Conservation (phyloP, 1,140 invertebrate genomes). For the Lanistes nyassanus region DNA sequence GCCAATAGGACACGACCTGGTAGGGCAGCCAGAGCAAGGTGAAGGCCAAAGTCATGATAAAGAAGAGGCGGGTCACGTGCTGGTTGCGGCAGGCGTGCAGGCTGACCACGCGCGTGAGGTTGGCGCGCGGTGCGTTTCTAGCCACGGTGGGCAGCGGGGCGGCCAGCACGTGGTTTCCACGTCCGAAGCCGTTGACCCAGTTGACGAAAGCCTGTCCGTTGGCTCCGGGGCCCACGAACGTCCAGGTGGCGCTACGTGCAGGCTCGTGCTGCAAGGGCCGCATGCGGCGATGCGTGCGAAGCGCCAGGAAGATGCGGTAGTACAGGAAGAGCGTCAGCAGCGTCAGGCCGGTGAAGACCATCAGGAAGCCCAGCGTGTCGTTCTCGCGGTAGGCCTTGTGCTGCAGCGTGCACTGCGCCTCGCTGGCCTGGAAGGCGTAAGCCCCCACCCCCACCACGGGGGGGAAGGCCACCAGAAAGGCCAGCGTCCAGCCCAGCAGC, state of each 20-base stretch:
- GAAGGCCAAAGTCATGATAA: slow-evolving; percentile 45
- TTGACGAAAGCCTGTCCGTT: slow-evolving; percentile 55
- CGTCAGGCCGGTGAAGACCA: slow-evolving; percentile 50
- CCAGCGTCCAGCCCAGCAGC: slow-evolving; percentile 49
- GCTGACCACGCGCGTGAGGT: slow-evolving; percentile 49
- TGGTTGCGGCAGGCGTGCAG: slow-evolving; percentile 49
- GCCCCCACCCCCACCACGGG: slow-evolving; percentile 57
- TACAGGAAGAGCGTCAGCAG: slow-evolving; percentile 51
- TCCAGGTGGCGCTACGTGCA: slow-evolving; percentile 56
- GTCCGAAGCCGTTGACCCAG: slow-evolving; percentile 54
- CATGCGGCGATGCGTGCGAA: slow-evolving; percentile 56
- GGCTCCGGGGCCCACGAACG: slow-evolving; percentile 57
- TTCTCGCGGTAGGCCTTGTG: slow-evolving; percentile 53
- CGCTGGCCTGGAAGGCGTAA: slow-evolving; percentile 52
- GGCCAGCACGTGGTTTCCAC: not conserved
- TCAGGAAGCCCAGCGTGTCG: slow-evolving; percentile 55
- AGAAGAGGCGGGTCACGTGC: slow-evolving; percentile 54
- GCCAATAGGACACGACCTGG: slow-evolving; percentile 46
- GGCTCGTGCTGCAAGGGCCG: slow-evolving; percentile 51
- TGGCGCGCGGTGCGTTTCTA: slow-evolving; percentile 40
- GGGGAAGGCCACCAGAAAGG: slow-evolving; percentile 54
- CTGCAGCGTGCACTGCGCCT: slow-evolving; percentile 57
- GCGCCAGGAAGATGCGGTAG: slow-evolving; percentile 54
- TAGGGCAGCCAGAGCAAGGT: slow-evolving; percentile 51
- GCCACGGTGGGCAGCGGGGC: slow-evolving; percentile 33